A percentile compares a stretch with the other conserved stretches of the same genome.
Conservation (phyloP, 1,140 invertebrate genomes). For the Gonatopus flavifemur region DNA sequence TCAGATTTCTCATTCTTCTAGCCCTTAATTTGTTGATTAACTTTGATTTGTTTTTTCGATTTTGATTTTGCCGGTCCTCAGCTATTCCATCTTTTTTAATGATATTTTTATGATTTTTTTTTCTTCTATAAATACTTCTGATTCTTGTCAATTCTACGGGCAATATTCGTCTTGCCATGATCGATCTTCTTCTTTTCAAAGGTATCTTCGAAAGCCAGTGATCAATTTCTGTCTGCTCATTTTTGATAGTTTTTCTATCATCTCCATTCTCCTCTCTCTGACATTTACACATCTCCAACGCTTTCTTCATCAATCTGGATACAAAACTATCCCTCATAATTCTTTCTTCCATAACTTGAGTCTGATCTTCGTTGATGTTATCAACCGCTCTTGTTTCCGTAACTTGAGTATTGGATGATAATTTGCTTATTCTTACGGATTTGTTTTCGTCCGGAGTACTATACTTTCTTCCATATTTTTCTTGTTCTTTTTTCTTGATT, state of each 20-base stretch:
- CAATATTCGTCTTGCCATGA: neutral
- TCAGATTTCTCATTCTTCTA: too few species aligned
- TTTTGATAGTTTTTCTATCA: too few species aligned
- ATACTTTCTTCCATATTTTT: neutral
- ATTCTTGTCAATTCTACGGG: neutral
- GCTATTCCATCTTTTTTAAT: too few species aligned
- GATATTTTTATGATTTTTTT: too few species aligned
- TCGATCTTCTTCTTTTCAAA: neutral
- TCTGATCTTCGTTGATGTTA: too few species aligned
- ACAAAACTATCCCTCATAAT: constrained; percentile 11
- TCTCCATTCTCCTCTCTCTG: neutral
- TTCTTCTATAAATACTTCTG: neutral
- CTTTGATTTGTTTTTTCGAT: too few species aligned
- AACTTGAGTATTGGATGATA: too few species aligned
- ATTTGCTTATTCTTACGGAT: too few species aligned
- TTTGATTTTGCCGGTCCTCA: too few species aligned
- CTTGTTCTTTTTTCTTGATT: neutral
- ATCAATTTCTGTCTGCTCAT: neutral
- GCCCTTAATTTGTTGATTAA: too few species aligned
- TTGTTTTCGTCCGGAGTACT: neutral
- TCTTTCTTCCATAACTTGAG: too few species aligned
- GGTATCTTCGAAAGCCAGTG: neutral
- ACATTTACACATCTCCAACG: neutral
- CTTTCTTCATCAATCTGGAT: constrained; percentile 8
- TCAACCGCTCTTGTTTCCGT: too few species aligned